These are phyloP conservation scores for Zoanthus solanderi DNA, from an alignment of 92 coral and sea anemone species.

Conservation along the genomic window DNA sequence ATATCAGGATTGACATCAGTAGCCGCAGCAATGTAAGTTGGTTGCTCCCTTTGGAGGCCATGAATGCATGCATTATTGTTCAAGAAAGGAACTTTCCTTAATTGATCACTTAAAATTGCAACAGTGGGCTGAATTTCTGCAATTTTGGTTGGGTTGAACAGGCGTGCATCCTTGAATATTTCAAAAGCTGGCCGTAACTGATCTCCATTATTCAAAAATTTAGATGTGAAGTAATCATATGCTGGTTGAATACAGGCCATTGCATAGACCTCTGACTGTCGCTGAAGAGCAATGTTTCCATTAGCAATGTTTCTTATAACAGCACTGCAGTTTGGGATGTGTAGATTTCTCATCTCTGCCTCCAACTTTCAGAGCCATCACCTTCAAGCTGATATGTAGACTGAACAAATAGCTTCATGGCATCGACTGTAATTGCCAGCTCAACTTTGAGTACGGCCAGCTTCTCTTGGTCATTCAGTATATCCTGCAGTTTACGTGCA, in stretches of 20 bases:
- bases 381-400: conserved; percentile 64
- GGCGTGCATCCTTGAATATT: conserved; percentile 35
- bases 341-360: too few relatives aligned
- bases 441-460: conserved; percentile 54
- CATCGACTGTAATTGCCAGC: conserved; percentile 55
- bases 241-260: too few relatives aligned
- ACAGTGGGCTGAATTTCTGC: conserved; percentile 64
- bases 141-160: conserved; percentile 54
- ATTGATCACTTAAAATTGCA: conserved; percentile 52
- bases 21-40: conserved; percentile 59
- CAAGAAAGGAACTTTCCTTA: conserved; percentile 60
- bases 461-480: conserved; percentile 56
- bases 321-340: too few relatives aligned
- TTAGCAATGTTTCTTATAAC: too few relatives aligned
- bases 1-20: conserved; percentile 60
- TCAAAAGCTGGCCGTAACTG: conserved; percentile 50
- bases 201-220: conserved; percentile 34
- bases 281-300: too few relatives aligned
- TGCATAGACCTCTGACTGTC: too few relatives aligned
- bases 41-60: conserved; percentile 61
- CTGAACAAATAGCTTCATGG: conserved; percentile 61
- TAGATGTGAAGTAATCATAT: too few relatives aligned
- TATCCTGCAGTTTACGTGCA: conserved; percentile 49
- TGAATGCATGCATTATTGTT: conserved; percentile 64
- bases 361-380: conserved; percentile 30